These are phyloP conservation scores for Aspiorhynchus laticeps DNA, from an alignment of 2,113 vertebrate species.

Conservation along the genomic window DNA sequence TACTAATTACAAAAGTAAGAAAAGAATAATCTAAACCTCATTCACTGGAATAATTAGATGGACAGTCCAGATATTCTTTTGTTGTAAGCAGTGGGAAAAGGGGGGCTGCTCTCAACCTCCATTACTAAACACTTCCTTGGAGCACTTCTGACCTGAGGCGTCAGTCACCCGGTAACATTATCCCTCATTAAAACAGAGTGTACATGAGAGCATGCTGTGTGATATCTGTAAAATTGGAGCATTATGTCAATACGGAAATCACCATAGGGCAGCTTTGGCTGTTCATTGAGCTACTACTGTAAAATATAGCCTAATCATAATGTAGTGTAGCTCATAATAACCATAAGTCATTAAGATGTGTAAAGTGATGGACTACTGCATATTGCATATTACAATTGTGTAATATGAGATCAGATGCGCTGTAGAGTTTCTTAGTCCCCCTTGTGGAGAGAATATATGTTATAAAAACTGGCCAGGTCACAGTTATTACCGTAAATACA, in stretches of 20 bases:
- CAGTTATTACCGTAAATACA: neutral
- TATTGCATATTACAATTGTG: slow-evolving; percentile 52
- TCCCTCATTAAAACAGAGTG: slow-evolving; percentile 29
- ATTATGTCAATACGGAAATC: slow-evolving; percentile 23
- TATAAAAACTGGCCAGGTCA: neutral
- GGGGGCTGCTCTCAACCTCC: neutral
- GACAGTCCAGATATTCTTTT: neutral
- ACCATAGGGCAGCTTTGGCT: slow-evolving; percentile 29
- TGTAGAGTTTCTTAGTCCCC: neutral
- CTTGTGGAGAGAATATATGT: neutral
- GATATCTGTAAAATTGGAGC: slow-evolving; percentile 25
- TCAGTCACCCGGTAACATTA: slow-evolving; percentile 28
- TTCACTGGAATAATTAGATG: neutral
- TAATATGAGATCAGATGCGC: neutral
- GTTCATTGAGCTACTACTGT: slow-evolving; percentile 16
- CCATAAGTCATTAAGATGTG: neutral
- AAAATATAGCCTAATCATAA: slow-evolving; percentile 33
- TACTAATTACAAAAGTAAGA: neutral
- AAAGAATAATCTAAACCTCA: neutral
- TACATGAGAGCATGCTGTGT: slow-evolving; percentile 17
- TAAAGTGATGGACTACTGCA: slow-evolving; percentile 13
- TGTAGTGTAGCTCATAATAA: neutral
- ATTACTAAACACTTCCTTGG: slow-evolving; percentile 28
- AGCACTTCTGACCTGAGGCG: slow-evolving; percentile 33
- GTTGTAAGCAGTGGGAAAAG: neutral